Conservation (phyloP, 2,797 vertebrate genomes). For the Ctenopoma kingsleyae region DNA sequence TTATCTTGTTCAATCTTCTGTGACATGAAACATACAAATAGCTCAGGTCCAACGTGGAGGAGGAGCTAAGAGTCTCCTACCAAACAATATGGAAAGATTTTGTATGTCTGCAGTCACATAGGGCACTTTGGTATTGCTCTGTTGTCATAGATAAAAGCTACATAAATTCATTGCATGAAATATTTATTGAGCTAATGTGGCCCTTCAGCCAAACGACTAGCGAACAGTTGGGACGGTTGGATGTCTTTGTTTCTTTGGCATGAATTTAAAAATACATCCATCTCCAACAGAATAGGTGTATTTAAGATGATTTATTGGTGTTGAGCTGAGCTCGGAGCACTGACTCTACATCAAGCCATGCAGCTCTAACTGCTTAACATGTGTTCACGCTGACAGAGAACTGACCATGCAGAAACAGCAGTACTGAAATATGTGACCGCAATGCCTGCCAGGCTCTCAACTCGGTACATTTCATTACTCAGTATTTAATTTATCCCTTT, state of each 20-base stretch:
- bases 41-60: background rate
- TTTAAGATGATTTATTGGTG: slow-evolving; percentile 50
- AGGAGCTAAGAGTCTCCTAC: background rate
- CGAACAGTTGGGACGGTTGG: too few relatives aligned
- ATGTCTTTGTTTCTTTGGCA: slow-evolving; percentile 9
- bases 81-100: background rate
- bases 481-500: slow-evolving; percentile 52
- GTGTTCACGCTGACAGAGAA: slow-evolving; percentile 44
- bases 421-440: slow-evolving; percentile 49
- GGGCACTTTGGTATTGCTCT: background rate
- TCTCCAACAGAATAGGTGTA: slow-evolving; percentile 40
- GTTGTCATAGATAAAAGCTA: too few relatives aligned
- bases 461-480: slow-evolving; percentile 52
- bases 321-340: slow-evolving; percentile 36
- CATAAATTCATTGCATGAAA: background rate
- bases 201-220: background rate
- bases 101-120: background rate
- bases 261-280: slow-evolving; percentile 22
- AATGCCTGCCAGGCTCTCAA: slow-evolving; percentile 49
- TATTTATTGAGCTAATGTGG: background rate
- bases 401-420: slow-evolving; percentile 37
- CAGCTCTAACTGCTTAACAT: slow-evolving; percentile 57
- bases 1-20: slow-evolving; percentile 13
- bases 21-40: slow-evolving; percentile 8
- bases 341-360: slow-evolving; percentile 40